A percentile compares a stretch with the other conserved stretches of the same genome.
phyloP scores from a whole-genome alignment of 64 coral and sea anemone species.

The Dendrophyllia cribrosa region DNA sequence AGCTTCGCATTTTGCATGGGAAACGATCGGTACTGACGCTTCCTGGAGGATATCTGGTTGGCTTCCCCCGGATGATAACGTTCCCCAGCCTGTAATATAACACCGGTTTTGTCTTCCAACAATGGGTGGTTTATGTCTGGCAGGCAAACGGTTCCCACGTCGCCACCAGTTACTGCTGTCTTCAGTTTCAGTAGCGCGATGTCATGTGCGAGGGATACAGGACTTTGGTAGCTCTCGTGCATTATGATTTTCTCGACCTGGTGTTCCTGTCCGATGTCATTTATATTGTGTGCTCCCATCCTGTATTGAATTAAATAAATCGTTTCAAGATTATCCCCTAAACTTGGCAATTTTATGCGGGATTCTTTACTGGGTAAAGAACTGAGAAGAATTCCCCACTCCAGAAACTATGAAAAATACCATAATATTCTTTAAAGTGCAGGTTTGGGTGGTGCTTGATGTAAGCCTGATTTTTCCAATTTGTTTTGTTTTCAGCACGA shows the following conservation, averaged over 20 bases:
- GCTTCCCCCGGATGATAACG: slow-evolving; percentile 23
- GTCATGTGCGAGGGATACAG: background rate
- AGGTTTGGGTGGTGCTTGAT: no score
- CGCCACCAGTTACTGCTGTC: background rate
- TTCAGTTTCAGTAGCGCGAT: background rate
- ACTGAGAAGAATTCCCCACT: no score
- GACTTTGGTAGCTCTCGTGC: background rate
- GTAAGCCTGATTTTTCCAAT: no score
- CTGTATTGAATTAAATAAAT: background rate
- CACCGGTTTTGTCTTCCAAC: background rate
- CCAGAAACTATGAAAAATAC: no score
- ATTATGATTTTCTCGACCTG: background rate
- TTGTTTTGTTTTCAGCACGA: no score
- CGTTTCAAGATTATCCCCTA: no score
- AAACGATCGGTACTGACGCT: slow-evolving; percentile 70
- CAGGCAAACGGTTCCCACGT: background rate
- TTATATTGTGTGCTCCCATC: slow-evolving; percentile 14
- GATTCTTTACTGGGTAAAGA: no score
- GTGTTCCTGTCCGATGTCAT: background rate
- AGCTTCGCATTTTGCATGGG: background rate
- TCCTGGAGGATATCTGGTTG: slow-evolving; percentile 35
- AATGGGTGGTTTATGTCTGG: background rate
- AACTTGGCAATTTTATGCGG: no score
- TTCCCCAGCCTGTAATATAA: slow-evolving; percentile 71
- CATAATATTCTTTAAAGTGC: no score